Base-by-base conservation (phyloP, 2,113 vertebrate genomes). In the Ivindomyrus marchei region DNA sequence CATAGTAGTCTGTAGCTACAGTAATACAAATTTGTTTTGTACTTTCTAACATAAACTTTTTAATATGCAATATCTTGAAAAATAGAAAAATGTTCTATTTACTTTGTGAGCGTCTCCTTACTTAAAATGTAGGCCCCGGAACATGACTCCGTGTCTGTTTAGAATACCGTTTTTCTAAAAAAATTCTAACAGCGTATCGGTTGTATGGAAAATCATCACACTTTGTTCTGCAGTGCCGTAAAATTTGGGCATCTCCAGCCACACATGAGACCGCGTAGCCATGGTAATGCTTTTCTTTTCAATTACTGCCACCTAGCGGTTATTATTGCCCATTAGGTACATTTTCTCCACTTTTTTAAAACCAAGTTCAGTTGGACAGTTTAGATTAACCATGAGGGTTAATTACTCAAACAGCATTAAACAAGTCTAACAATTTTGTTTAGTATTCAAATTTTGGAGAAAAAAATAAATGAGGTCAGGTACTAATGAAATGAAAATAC, bases 291-390 rank as follows among this genome's bases (percentile, higher is more conserved):
- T 50, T 90, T 90, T 90, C 66, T 88, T 80, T 80, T 80, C 50
- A 70, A 13, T 21, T 50, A 90, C 85, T 90, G 85, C 90, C 90
- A 88, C 70, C 90, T 88, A 56, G 86, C 56, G 90, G 46, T n/a
- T 27, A 19, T 17, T 27, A 9, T 85, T 85, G 36, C 10, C 42
- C 74, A 42, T 39, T 80, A 42, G 83, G 36, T 45, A n/a, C 24
- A 24, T 24, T 47, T 27, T 3, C 3, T 1, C 83, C 39, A 47
- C 4, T 47, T 36, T 80, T 19, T 70, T 31, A 4, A 39, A 77
- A 39, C 1, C 31, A 19, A 42, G 36, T 17, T 80, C 6, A 80
- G 4, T 3, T 80, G 15, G 36, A 5, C 36, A 39, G 36, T 39
- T 36, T 80, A 36, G n/a, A 31, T 74, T 36, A 42, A 42, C 15